A percentile compares a stretch with the other conserved stretches of the same genome.
phyloP scores from a whole-genome alignment of 1,140 invertebrate species.

The Drosophila guanche region DNA sequence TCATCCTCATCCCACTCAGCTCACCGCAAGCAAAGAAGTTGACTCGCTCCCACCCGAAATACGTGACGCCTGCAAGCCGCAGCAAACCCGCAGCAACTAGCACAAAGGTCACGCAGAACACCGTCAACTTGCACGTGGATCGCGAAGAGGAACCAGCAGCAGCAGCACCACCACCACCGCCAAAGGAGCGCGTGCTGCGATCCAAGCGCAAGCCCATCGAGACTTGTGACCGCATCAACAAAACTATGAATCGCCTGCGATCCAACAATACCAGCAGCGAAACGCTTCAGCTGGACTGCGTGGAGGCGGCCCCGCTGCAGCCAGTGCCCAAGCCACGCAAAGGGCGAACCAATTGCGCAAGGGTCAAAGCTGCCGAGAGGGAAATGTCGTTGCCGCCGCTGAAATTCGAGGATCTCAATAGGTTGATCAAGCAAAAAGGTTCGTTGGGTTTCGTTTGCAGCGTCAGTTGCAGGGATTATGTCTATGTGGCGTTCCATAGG shows the following conservation, averaged over 20 bases:
- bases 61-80: neutral
- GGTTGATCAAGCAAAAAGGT: constrained; percentile 64
- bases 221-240: constrained; percentile 43
- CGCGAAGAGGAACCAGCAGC: constrained; percentile 14
- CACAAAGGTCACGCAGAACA: constrained; percentile 31
- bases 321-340: constrained; percentile 17
- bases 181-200: constrained; percentile 3
- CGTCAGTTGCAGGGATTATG: too few relatives aligned
- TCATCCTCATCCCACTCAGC: constrained; percentile 30
- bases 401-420: constrained; percentile 63
- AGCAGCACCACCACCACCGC: neutral
- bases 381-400: constrained; percentile 14
- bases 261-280: constrained; percentile 9
- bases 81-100: neutral
- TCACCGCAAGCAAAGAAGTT: too few relatives aligned
- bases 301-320: constrained; percentile 38
- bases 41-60: too few relatives aligned
- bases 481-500: neutral
- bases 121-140: constrained; percentile 19
- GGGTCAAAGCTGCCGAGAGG: constrained; percentile 22
- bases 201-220: constrained; percentile 27
- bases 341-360: neutral
- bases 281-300: constrained; percentile 42
- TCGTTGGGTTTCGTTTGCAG: constrained; percentile 22
- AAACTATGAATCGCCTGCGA: constrained; percentile 30